A percentile compares a stretch with the other conserved stretches of the same genome.
These are phyloP conservation scores for Asteroscopus sphinx DNA, from an alignment of 2,888 invertebrate species.

Conservation along the genomic window DNA sequence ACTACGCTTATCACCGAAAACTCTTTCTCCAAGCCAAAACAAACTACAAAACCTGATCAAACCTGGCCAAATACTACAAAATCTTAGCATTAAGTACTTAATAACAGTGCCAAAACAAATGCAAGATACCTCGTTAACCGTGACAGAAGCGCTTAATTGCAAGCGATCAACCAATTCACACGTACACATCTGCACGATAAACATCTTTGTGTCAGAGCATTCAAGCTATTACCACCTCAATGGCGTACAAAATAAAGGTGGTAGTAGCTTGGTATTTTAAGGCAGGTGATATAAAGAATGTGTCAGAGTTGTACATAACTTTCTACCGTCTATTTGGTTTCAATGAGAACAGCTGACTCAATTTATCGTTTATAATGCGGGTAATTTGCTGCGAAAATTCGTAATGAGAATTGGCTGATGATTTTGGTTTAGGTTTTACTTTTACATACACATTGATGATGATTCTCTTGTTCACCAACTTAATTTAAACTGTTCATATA, in stretches of 20 bases:
- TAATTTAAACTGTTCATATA: too few relatives aligned
- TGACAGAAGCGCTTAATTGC: constrained; percentile 52
- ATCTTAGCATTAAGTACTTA: background rate
- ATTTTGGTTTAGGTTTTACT: too few relatives aligned
- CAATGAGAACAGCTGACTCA: constrained; percentile 60
- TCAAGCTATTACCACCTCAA: constrained; percentile 12
- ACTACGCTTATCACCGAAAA: too few relatives aligned
- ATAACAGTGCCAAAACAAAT: constrained; percentile 13
- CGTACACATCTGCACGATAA: constrained; percentile 52
- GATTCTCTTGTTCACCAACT: too few relatives aligned
- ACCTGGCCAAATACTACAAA: background rate
- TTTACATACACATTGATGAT: too few relatives aligned
- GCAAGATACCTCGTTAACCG: constrained; percentile 39
- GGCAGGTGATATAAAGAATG: constrained; percentile 49
- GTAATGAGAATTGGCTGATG: background rate
- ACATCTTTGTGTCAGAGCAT: constrained; percentile 15
- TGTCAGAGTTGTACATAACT: constrained; percentile 49
- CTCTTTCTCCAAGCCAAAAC: background rate
- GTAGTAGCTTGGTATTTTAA: constrained; percentile 1
- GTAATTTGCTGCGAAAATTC: constrained; percentile 26
- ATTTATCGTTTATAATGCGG: constrained; percentile 39
- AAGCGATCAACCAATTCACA: constrained; percentile 59
- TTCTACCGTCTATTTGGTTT: constrained; percentile 64
- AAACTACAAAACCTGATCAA: too few relatives aligned
- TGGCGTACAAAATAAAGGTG: background rate